Base-by-base conservation (phyloP, 2,888 invertebrate genomes). In the Gymnosoma rotundatum region DNA sequence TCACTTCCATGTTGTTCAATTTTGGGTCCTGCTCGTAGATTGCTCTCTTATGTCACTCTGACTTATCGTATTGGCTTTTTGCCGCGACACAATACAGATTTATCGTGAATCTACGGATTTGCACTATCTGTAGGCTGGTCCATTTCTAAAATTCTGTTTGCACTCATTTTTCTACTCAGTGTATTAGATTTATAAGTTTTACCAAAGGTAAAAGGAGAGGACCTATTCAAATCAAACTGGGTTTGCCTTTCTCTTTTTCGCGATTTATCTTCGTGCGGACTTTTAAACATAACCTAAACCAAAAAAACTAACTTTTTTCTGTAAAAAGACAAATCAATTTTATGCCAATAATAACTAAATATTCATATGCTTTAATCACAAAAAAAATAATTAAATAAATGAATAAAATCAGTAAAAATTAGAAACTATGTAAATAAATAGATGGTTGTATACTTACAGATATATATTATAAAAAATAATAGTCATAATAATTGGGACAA, bases 181-280 rank as follows among this genome's bases (percentile, higher is more conserved):
- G 54, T 54, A 54, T 54, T 54, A 5, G 54, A 54, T 54, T 54
- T n/a, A n/a, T n/a, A n/a, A n/a, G n/a, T n/a, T n/a, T n/a, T n/a
- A n/a, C n/a, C n/a, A n/a, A n/a, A n/a, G 21, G 25, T 25, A 5
- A 21, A 12, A 25, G 54, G 54, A 1, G 54, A 12, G 12, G 54
- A 54, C 18, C 54, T 21, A 12, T 54, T 21, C 7, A 54, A 25
- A 25, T 54, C 54, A 25, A 54, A 54, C 14, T 45, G 45, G 9
- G 12, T 12, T 14, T 45, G 12, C 45, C 45, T 45, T 12, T 45
- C 14, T 45, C 45, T 45, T 45, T 45, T 45, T 45, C 45, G 5
- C 2, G 14, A 45, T 9, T 9, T 45, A 14, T 6, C 12, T 2
- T 45, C 45, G 9, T 45, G 10, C 2, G 45, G 5, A 14, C 12